Evolutionary conservation across 2,113 vertebrate genomes (phyloP).

Genomic region (Centropus unirufus): DNA sequence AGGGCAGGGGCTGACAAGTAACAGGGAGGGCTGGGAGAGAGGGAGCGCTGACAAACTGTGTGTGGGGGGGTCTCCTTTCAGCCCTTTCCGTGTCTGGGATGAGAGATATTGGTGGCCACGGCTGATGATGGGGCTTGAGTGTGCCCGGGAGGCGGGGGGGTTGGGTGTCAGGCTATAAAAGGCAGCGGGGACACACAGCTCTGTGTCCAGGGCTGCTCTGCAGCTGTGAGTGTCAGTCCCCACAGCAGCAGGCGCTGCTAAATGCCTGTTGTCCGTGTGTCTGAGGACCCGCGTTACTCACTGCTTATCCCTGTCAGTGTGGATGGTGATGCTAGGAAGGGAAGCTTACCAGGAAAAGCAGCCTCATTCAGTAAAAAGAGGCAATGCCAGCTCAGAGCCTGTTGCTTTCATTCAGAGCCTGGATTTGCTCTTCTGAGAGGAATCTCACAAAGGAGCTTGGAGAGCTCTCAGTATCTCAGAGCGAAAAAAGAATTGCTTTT

Average conservation of each 20-base stretch:
- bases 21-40: background rate
- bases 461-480: background rate
- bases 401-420: constrained; percentile 53
- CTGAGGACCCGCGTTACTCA: background rate
- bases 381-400: constrained; percentile 41
- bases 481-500: background rate
- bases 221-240: constrained; percentile 80
- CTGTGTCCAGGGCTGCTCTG: constrained; percentile 18
- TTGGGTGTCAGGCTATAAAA: constrained; percentile 76
- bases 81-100: background rate
- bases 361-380: constrained; percentile 40
- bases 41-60: background rate
- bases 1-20: background rate
- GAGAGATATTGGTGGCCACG: background rate
- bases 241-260: background rate
- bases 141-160: background rate
- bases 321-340: constrained; percentile 17
- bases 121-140: background rate
- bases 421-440: background rate
- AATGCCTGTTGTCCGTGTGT: background rate
- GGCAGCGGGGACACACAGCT: constrained; percentile 53
- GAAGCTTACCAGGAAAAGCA: constrained; percentile 24
- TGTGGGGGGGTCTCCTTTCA: background rate
- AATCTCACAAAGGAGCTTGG: background rate
- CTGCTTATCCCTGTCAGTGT: background rate